Evolutionary conservation across 2,113 vertebrate genomes (phyloP), one percentile per base, ranked within the genome.

Genomic region (Dipodomys ordii): DNA sequence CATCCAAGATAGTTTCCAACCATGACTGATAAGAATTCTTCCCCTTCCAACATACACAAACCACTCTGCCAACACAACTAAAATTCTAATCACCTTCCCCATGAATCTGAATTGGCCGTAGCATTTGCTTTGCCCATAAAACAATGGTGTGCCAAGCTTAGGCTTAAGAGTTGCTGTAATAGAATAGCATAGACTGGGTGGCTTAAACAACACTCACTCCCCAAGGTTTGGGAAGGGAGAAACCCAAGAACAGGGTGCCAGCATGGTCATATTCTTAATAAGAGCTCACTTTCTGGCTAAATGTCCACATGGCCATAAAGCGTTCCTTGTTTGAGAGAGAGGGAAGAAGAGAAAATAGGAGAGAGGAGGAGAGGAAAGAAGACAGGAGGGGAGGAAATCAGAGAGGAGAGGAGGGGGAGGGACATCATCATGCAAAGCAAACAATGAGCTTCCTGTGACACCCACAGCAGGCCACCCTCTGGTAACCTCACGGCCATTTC

Each of bases 381-480:
- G 10, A 16, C 12, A 57, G 15, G 53, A 57, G 53, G 15, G 15
- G 53, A 57, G 53, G 53, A 18, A 13, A 57, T 39, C 39, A 57
- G 53, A 16, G 53, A 57, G 53, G 53, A 16, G 53, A 57, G 15
- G 53, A 16, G 53, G 39, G 39, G 39, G 39, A 39, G 39, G 39
- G 39, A 39, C 39, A 39, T 39, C 39, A 39, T 39, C 39, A 39
- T 39, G 39, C 39, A 39, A 87, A 87, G 60, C 57, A 74, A 76
- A 87, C 19, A 12, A 87, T 79, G 92, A 44, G 20, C 53, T 89
- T 92, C 86, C 83, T 85, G 2, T 67, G 67, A 87, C 74, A 68
- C 57, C 67, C 67, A 53, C 39, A 77, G 49, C 7, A 19, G n/a
- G 35, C 20, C 72, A 76, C 39, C 57, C 30, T 7, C 86, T 93